Evolutionary conservation across 2,888 invertebrate species (phyloP).

Genomic region (Nineta flava): DNA sequence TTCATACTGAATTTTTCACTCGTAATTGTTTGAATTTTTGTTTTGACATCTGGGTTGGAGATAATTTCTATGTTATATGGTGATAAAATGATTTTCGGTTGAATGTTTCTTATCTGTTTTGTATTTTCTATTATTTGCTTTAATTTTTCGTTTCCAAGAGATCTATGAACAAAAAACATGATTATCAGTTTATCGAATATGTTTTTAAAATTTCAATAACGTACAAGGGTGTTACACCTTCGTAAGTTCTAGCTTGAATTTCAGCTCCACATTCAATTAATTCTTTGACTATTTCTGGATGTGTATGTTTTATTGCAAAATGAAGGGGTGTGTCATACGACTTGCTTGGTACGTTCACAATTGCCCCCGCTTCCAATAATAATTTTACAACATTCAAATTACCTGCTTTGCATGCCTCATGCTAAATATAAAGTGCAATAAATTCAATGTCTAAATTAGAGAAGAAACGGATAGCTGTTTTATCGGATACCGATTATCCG

Average conservation of each 20-base stretch:
- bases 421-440: background rate
- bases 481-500: no score
- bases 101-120: no score
- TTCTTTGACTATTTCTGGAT: background rate
- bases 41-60: no score
- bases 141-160: background rate
- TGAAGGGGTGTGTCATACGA: background rate
- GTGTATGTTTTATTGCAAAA: background rate
- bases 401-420: background rate
- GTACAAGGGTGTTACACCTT: background rate
- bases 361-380: background rate
- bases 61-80: background rate
- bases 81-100: background rate
- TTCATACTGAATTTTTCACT: background rate
- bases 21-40: no score
- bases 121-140: background rate
- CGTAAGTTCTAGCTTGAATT: background rate
- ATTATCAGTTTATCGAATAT: background rate
- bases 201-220: background rate
- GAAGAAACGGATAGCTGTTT: background rate
- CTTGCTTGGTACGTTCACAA: background rate
- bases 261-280: background rate
- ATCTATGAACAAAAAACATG: background rate
- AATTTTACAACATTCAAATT: background rate
- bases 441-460: background rate